Evolutionary conservation across 2,888 invertebrate species (phyloP), one percentile per base, ranked within the genome.

Genomic region (Hoplodrina blanda): DNA sequence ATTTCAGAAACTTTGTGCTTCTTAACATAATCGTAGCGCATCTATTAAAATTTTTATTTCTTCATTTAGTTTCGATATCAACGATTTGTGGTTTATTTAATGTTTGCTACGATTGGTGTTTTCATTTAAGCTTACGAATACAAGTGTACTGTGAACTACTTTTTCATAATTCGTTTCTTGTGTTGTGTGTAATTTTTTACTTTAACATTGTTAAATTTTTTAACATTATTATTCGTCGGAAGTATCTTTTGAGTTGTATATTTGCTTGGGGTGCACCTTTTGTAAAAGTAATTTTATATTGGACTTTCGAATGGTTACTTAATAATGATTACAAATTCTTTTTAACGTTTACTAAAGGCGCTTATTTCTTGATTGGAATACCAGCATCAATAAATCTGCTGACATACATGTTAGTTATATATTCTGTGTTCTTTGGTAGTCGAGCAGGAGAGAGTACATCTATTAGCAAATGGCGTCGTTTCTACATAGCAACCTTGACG

Each of bases 401-500:
- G n/a, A 72, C 64, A 7, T 72, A 73, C 1, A 3, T 73, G 1
- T 11, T 56, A 7, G 74, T 72, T 13, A 53, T 73, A 15, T 54
- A 20, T 64, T 61, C 64, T n/a, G n/a, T 72, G 30, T 72, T 73
- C 15, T 57, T 30, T 4, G 6, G 20, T 0, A 30, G 13, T 13
- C 25, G 59, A 2, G 8, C 37, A 11, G 57, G 33, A 15, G 11
- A n/a, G 2, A 55, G 17, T 19, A 50, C 13, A 0, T 44, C 73
- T 3, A 56, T 13, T 8, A 62, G 13, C 11, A 59, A n/a, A 57
- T 49, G 53, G 30, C 57, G 64, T 8, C 53, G 74, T 1, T 49
- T 73, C 7, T 73, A 73, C 1, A 73, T 72, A 20, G 59, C 71
- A 1, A 52, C 63, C 1, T 57, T 72, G 46, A 72, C 63, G 19